phyloP scores from a whole-genome alignment of 2,113 vertebrate genomes.

The Psettodes erumei region DNA sequence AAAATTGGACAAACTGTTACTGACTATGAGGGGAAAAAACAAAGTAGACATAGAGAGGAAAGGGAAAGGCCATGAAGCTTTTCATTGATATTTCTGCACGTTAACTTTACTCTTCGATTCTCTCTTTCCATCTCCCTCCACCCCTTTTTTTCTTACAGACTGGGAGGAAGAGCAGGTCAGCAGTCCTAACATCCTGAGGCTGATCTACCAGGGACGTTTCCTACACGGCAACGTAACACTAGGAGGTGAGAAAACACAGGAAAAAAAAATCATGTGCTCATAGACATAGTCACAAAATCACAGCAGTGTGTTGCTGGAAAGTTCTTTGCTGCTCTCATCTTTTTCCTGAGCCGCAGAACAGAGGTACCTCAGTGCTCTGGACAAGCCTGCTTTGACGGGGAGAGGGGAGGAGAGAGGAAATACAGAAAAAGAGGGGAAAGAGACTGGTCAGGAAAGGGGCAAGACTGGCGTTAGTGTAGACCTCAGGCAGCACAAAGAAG shows the following conservation, averaged over 20 bases:
- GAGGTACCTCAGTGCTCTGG: conserved; percentile 76
- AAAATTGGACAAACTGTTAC: background rate
- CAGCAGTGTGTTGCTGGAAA: conserved; percentile 70
- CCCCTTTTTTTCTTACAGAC: conserved; percentile 81
- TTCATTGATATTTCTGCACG: background rate
- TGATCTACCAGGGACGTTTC: conserved; percentile 99
- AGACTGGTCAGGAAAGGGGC: conserved; percentile 61
- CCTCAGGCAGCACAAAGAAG: conserved; percentile 40
- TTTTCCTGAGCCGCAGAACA: conserved; percentile 74
- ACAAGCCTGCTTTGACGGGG: conserved; percentile 76
- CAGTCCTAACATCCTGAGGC: conserved; percentile 96
- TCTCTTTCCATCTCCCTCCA: conserved; percentile 9
- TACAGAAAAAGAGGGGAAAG: conserved; percentile 63
- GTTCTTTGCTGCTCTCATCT: conserved; percentile 69
- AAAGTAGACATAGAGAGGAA: no score
- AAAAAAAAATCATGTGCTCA: conserved; percentile 7
- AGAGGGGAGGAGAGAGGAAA: conserved; percentile 73
- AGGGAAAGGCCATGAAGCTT: background rate
- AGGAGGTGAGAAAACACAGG: conserved; percentile 89
- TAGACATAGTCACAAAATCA: conserved; percentile 46
- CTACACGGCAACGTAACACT: conserved; percentile 98
- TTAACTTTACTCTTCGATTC: conserved; percentile 9
- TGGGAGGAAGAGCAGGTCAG: conserved; percentile 99
- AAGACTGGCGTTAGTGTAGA: conserved; percentile 45
- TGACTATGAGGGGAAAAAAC: background rate